phyloP scores from a whole-genome alignment of 1,140 invertebrate species.

The Thaumatotibia leucotreta region DNA sequence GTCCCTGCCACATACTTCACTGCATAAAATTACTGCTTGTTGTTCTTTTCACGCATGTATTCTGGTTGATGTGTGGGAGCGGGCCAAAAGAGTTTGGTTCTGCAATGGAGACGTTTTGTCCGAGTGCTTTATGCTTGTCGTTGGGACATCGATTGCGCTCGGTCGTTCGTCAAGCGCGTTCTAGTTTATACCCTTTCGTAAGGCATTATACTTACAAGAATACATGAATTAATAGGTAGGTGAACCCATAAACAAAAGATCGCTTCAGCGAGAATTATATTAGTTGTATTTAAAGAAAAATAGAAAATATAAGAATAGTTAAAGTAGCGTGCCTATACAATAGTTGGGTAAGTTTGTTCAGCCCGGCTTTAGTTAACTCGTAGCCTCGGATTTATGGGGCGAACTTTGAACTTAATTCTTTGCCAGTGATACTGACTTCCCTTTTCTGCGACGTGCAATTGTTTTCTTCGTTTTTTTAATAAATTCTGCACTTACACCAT shows the following conservation, averaged over 20 bases:
- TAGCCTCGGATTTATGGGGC: slow-evolving; percentile 39
- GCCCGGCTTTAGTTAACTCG: slow-evolving; percentile 41
- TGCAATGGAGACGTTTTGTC: slow-evolving; percentile 30
- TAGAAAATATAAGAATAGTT: slow-evolving; percentile 2
- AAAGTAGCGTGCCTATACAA: slow-evolving; percentile 23
- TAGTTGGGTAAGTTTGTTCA: slow-evolving; percentile 40
- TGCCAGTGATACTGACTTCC: slow-evolving; percentile 31
- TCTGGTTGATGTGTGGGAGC: slow-evolving; percentile 25
- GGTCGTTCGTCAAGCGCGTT: slow-evolving; percentile 7
- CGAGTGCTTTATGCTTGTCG: slow-evolving; percentile 24
- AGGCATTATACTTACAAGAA: neutral
- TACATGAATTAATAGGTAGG: neutral
- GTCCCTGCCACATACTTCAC: slow-evolving; percentile 17
- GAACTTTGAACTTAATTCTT: slow-evolving; percentile 36
- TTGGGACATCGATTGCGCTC: slow-evolving; percentile 14
- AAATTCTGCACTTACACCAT: neutral
- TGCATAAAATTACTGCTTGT: slow-evolving; percentile 20
- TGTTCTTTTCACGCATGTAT: slow-evolving; percentile 16
- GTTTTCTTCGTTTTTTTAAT: slow-evolving; percentile 24
- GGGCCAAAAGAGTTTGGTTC: slow-evolving; percentile 7
- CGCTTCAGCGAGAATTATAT: no score
- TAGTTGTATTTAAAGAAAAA: neutral
- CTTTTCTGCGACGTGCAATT: slow-evolving; percentile 27
- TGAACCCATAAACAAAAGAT: neutral
- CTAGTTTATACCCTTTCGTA: slow-evolving; percentile 5